Base-by-base conservation (phyloP, 2,113 vertebrate species). In the Hipposideros armiger region DNA sequence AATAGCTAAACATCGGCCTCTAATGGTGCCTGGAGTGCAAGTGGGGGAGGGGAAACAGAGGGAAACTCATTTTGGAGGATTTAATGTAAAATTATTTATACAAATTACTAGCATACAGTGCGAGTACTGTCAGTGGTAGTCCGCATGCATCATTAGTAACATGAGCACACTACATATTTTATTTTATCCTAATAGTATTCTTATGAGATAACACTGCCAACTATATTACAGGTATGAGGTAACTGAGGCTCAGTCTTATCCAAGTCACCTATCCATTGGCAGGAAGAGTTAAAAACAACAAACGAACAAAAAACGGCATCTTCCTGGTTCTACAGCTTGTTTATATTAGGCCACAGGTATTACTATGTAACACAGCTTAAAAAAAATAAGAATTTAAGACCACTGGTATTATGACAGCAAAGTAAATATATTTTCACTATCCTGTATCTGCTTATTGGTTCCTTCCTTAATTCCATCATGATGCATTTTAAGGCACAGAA, bases 61-160 rank as follows among this genome's bases (percentile, higher is more conserved):
- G 36, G 36, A 28, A 67, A 6, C 10, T 5, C 22, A 56, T 77
- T 32, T 32, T 9, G 78, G 28, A 50, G 14, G 7, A 11, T 58
- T 11, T 70, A 14, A 11, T 36, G 11, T 24, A 52, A 4, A 10
- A 15, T 28, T 19, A 40, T 56, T 42, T 36, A 32, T 73, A 11
- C 4, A 4, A 0, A n/a, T 7, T 1, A 1, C 8, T 42, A 6
- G 15, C 6, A 4, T 42, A 0, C 4, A 54, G 28, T 24, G 36
- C 20, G n/a, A 15, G 4, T 20, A 2, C 4, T 20, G 0, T 17
- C 24, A 11, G 0, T 4, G 40, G n/a, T 4, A 7, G 0, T 28
- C 52, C 4, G 56, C 42, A 26, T 19, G 52, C 32, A 19, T 73
- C 64, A 9, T 72, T 1, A 7, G 24, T 22, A 40, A 74, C 3